phyloP scores from a whole-genome alignment of 2,113 vertebrate genomes.

The Dicerorhinus sumatrensis region DNA sequence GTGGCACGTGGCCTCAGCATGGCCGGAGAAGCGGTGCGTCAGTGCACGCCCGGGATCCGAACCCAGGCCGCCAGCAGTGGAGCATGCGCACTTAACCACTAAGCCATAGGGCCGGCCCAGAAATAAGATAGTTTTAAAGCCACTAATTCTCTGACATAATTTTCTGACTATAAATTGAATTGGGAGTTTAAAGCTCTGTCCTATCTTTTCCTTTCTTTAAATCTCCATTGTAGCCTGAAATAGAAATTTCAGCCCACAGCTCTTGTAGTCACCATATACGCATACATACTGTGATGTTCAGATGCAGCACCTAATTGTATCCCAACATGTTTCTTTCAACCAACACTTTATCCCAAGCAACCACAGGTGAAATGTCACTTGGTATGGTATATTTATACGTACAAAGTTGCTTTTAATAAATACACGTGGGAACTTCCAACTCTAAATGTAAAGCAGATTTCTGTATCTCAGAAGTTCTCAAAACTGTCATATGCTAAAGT shows the following conservation, averaged over 20 bases:
- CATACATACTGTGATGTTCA: not conserved
- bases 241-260: not conserved
- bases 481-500: not conserved
- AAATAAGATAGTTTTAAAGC: not conserved
- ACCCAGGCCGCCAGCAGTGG: too few species aligned
- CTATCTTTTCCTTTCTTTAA: not conserved
- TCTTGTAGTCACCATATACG: too few species aligned
- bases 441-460: not conserved
- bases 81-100: too few species aligned
- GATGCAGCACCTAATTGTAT: accelerated
- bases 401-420: not conserved
- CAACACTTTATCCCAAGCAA: not conserved
- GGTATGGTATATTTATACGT: not conserved
- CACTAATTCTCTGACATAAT: not conserved
- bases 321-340: not conserved
- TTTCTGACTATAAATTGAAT: not conserved
- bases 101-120: too few species aligned
- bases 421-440: not conserved
- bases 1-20: too few species aligned
- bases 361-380: not conserved
- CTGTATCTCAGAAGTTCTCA: not conserved
- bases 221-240: not conserved
- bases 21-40: too few species aligned
- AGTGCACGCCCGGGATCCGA: too few species aligned
- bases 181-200: not conserved